A percentile compares a stretch with the other conserved stretches of the same genome.
Evolutionary conservation across 2,888 invertebrate genomes (phyloP).

Genomic region (Eustalomyia histrio): DNA sequence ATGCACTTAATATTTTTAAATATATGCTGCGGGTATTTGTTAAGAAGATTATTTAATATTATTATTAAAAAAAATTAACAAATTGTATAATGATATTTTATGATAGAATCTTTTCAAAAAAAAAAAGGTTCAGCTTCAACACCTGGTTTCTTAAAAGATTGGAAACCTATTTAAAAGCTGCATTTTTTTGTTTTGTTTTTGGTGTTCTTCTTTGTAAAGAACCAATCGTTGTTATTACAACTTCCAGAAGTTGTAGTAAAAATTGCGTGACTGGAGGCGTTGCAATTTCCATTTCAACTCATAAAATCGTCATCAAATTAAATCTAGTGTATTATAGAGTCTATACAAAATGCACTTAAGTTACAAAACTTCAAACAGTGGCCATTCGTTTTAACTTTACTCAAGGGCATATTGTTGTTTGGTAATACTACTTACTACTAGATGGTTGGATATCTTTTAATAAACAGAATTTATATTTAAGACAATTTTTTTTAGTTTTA

Average conservation of each 20-base stretch:
- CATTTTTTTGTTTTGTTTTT: background rate
- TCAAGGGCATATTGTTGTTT: conserved; percentile 41
- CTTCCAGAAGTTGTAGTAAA: conserved; percentile 14
- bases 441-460: conserved; percentile 41
- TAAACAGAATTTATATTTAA: conserved; percentile 43
- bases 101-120: background rate
- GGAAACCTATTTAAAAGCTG: background rate
- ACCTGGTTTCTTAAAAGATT: conserved; percentile 22
- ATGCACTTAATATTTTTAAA: background rate
- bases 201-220: background rate
- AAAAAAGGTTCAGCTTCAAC: conserved; percentile 37
- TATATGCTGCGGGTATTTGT: background rate
- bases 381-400: conserved; percentile 41
- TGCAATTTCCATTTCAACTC: conserved; percentile 71
- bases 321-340: conserved; percentile 64
- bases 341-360: background rate
- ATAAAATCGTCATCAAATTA: conserved; percentile 74
- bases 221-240: background rate
- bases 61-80: conserved; percentile 34
- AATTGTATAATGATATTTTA: conserved; percentile 31
- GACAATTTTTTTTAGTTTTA: conserved; percentile 34
- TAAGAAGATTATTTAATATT: background rate
- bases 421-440: no score
- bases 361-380: conserved; percentile 45
- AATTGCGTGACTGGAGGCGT: conserved; percentile 73